Base-by-base conservation (phyloP, 2,797 vertebrate species). In the Smutsia temminckii region DNA sequence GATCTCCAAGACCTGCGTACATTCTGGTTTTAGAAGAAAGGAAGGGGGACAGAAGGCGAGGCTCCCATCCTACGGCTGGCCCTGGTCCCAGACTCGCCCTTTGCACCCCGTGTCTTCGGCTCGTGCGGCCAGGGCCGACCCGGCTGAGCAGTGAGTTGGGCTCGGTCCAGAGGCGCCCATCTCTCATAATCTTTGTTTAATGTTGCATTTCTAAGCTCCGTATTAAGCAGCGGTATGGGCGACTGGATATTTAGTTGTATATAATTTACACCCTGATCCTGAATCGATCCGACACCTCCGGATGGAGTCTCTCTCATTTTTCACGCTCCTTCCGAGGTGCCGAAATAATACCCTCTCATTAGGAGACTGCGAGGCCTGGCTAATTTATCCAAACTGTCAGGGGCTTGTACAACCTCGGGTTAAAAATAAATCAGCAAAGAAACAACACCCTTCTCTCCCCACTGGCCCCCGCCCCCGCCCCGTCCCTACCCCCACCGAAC, bases 321-420 rank as follows among this genome's bases (percentile, higher is more conserved):
- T 99, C 99, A 99, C 99, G 98, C 99, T 98, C 98, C 98, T 99
- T 98, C 98, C 98, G 97, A 99, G 98, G 99, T 98, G 98, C 98
- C 98, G 98, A 99, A 99, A 99, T 99, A 99, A 99, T 99, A 99
- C 98, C 98, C 99, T 99, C 99, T 99, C 99, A 99, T 99, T 99
- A 99, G 99, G 99, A 98, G 99, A 98, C 98, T 98, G 98, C 98
- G 98, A 98, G 98, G 99, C 98, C 98, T 98, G 99, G 99, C 99
- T 99, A 99, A 99, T 99, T 99, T 99, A 99, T 99, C 99, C 99
- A 98, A 98, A 98, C 99, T 99, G 99, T 99, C 99, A 99, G 97
- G 98, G 98, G 98, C 98, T 98, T 99, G 99, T 99, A 99, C 99
- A 99, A 99, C 99, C 99, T 98, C 99, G 98, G 99, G 99, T 99